Evolutionary conservation across 2,888 invertebrate genomes (phyloP).

Genomic region (Ernsta delagoae): DNA sequence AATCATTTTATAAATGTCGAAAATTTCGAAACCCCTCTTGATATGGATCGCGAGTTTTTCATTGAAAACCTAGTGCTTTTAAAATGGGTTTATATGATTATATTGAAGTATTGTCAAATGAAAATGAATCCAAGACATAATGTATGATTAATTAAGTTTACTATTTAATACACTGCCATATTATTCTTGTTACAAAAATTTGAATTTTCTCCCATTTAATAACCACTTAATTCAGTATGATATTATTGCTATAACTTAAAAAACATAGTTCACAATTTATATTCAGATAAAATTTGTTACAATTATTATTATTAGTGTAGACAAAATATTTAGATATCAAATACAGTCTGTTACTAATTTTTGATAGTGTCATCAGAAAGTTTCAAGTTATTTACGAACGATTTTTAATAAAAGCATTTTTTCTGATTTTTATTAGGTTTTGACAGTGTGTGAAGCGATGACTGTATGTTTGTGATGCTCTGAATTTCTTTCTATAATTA

Average conservation of each 20-base stretch:
- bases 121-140: too few relatives aligned
- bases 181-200: constrained; percentile 46
- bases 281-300: constrained; percentile 44
- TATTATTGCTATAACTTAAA: background rate
- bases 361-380: background rate
- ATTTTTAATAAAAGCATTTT: background rate
- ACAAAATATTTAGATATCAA: constrained; percentile 47
- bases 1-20: too few relatives aligned
- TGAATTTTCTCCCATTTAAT: constrained; percentile 14
- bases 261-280: constrained; percentile 25
- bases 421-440: constrained; percentile 45
- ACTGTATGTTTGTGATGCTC: constrained; percentile 55
- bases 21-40: too few relatives aligned
- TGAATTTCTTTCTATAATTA: constrained; percentile 10
- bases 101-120: too few relatives aligned
- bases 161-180: constrained; percentile 72
- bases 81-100: too few relatives aligned
- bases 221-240: constrained; percentile 12
- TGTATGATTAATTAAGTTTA: background rate
- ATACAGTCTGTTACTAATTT: constrained; percentile 31
- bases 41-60: too few relatives aligned
- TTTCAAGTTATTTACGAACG: background rate
- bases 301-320: constrained; percentile 39
- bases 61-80: too few relatives aligned
- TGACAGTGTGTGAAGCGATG: constrained; percentile 60